phyloP scores from a whole-genome alignment of 2,113 vertebrate genomes.

The Dasyprocta punctata region DNA sequence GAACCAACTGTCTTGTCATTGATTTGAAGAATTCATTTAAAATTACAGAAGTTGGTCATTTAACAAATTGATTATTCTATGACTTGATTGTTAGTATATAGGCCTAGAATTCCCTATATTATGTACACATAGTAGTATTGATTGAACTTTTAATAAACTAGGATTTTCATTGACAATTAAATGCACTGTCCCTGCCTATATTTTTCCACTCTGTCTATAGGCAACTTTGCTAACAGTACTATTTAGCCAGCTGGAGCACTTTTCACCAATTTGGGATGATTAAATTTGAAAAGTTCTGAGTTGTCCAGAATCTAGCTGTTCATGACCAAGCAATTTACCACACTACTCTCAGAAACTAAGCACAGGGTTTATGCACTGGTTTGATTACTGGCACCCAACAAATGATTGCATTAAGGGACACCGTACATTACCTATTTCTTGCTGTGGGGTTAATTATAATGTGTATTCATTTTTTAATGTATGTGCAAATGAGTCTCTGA shows the following conservation, averaged over 20 bases:
- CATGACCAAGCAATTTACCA: background rate
- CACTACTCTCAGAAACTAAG: background rate
- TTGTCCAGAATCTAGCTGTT: background rate
- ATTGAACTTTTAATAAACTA: background rate
- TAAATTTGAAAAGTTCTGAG: background rate
- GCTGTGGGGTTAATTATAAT: background rate
- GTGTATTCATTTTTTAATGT: constrained; percentile 45
- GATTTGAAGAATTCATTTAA: background rate
- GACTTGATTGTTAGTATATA: background rate
- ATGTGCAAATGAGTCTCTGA: constrained; percentile 31
- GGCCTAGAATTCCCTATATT: background rate
- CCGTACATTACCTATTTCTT: background rate
- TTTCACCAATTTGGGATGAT: background rate
- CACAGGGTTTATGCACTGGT: background rate
- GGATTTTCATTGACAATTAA: constrained; percentile 45
- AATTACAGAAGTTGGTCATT: background rate
- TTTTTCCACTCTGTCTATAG: background rate
- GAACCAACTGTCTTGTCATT: background rate
- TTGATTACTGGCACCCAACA: constrained; percentile 19
- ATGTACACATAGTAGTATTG: background rate
- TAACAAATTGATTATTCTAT: background rate
- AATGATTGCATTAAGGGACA: background rate
- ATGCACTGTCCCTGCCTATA: background rate
- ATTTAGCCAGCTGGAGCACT: background rate
- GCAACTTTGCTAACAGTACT: background rate